Evolutionary conservation across 2,888 invertebrate genomes (phyloP).

Genomic region (Drosophila tanythrix): DNA sequence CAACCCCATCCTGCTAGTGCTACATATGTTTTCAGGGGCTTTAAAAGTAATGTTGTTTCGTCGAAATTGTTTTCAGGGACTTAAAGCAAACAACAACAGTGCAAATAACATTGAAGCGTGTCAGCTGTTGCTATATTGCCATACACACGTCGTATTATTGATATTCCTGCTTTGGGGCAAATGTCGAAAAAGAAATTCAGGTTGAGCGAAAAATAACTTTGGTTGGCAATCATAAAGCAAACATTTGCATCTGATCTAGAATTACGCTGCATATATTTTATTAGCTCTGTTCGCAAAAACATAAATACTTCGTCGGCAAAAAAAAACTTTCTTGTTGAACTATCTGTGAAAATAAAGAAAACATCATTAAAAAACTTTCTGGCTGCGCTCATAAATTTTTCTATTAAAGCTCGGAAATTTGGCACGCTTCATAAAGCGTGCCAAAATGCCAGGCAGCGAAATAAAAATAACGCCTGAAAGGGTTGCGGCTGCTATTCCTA

Average conservation of each 20-base stretch:
- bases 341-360: slow-evolving; percentile 15
- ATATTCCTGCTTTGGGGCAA: slow-evolving; percentile 54
- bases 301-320: slow-evolving; percentile 7
- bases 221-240: slow-evolving; percentile 9
- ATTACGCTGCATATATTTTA: slow-evolving; percentile 27
- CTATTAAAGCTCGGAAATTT: slow-evolving; percentile 48
- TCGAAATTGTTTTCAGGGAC: slow-evolving; percentile 59
- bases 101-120: slow-evolving; percentile 12
- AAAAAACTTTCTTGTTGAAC: slow-evolving; percentile 13
- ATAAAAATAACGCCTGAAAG: slow-evolving; percentile 36
- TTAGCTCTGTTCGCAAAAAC: slow-evolving; percentile 3
- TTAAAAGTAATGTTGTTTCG: slow-evolving; percentile 63
- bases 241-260: slow-evolving; percentile 17
- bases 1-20: slow-evolving; percentile 44
- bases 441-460: slow-evolving; percentile 20
- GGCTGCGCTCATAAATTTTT: slow-evolving; percentile 50
- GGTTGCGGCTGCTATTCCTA: slow-evolving; percentile 28
- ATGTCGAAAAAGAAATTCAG: slow-evolving; percentile 2
- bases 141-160: slow-evolving; percentile 61
- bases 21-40: slow-evolving; percentile 68
- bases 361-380: slow-evolving; percentile 58
- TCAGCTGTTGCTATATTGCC: slow-evolving; percentile 39
- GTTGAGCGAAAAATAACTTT: slow-evolving; percentile 1
- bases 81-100: slow-evolving; percentile 52
- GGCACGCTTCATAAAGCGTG: slow-evolving; percentile 46